phyloP scores from a whole-genome alignment of 2,113 vertebrate genomes.

The Typhlomys cinereus region DNA sequence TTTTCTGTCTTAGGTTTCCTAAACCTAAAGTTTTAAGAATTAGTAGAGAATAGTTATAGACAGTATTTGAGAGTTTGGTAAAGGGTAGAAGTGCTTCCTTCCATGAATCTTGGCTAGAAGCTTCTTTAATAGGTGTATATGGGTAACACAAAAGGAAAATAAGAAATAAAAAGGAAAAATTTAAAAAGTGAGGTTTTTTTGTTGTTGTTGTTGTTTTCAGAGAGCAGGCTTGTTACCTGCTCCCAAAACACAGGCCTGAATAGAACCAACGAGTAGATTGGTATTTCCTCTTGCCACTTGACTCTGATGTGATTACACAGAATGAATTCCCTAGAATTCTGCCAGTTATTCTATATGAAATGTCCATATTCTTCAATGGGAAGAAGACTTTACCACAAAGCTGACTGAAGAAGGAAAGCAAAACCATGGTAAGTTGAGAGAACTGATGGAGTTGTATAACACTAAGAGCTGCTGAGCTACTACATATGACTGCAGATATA shows the following conservation, averaged over 20 bases:
- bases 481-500: neutral
- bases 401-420: neutral
- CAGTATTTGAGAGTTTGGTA: neutral
- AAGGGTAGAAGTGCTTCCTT: neutral
- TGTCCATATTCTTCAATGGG: neutral
- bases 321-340: neutral
- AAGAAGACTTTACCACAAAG: neutral
- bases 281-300: neutral
- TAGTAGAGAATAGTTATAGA: neutral
- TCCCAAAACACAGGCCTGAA: neutral
- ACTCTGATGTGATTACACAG: neutral
- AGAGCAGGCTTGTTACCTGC: neutral
- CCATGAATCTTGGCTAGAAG: neutral
- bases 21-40: constrained; percentile 8
- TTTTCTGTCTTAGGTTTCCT: constrained; percentile 21
- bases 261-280: neutral
- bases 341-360: neutral
- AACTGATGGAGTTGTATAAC: neutral
- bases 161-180: neutral
- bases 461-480: neutral
- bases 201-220: no score
- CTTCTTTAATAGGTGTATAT: neutral
- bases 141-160: neutral
- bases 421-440: neutral
- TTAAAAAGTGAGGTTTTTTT: neutral